phyloP scores from a whole-genome alignment of 2,888 invertebrate genomes.

The Nipponacmea schrenckii region DNA sequence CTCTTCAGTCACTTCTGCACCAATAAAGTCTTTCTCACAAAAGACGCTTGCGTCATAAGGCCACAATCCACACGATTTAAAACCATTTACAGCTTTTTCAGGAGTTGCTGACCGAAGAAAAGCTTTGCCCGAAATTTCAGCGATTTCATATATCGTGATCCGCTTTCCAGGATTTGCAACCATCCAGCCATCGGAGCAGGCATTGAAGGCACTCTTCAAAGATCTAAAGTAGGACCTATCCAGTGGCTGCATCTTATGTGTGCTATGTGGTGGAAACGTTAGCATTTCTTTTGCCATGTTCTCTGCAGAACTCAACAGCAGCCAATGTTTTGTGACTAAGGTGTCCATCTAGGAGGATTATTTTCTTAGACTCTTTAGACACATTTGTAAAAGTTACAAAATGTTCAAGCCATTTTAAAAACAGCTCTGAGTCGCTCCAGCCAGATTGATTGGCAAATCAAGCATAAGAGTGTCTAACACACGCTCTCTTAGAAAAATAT shows the following conservation, averaged over 20 bases:
- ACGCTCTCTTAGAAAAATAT: slow-evolving; percentile 51
- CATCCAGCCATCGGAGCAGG: slow-evolving; percentile 27
- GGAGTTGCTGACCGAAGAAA: slow-evolving; percentile 25
- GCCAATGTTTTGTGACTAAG: slow-evolving; percentile 46
- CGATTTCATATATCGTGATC: slow-evolving; percentile 33
- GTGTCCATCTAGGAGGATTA: slow-evolving; percentile 64
- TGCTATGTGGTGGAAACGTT: slow-evolving; percentile 63
- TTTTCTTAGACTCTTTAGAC: slow-evolving; percentile 40
- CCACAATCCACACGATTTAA: slow-evolving; percentile 17
- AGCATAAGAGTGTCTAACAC: slow-evolving; percentile 52
- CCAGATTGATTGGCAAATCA: slow-evolving; percentile 52
- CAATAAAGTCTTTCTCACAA: slow-evolving; percentile 1
- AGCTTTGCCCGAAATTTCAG: slow-evolving; percentile 33
- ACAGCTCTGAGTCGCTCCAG: slow-evolving; percentile 48
- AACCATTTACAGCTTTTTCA: slow-evolving; percentile 18
- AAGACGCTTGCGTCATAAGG: slow-evolving; percentile 10
- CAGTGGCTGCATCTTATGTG: slow-evolving; percentile 51
- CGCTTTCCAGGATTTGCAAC: slow-evolving; percentile 31
- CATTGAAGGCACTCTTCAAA: slow-evolving; percentile 38
- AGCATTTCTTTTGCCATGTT: slow-evolving; percentile 58
- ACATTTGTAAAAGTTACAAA: slow-evolving; percentile 56
- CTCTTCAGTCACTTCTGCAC: background rate
- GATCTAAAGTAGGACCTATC: slow-evolving; percentile 42
- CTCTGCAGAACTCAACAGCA: slow-evolving; percentile 56
- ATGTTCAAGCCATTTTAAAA: slow-evolving; percentile 58